phyloP scores from a whole-genome alignment of 2,888 invertebrate species.

The Mesochorus sp. region DNA sequence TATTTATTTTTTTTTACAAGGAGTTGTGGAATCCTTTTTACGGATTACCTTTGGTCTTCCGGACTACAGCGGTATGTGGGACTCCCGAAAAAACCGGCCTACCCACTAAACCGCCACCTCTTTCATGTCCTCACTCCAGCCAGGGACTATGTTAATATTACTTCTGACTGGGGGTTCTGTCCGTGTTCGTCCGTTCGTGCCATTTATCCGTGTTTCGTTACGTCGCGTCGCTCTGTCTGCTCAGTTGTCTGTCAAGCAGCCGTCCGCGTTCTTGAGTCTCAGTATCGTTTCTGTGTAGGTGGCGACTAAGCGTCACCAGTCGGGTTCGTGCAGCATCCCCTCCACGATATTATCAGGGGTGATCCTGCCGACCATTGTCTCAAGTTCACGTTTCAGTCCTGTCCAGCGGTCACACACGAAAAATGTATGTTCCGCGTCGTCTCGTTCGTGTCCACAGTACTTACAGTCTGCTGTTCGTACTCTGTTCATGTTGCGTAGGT shows the following conservation, averaged over 20 bases:
- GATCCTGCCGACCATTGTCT: constrained; percentile 28
- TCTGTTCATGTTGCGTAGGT: constrained; percentile 50
- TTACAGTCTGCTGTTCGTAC: constrained; percentile 34
- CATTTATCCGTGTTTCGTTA: too few relatives aligned
- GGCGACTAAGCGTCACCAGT: constrained; percentile 6
- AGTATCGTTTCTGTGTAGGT: constrained; percentile 27
- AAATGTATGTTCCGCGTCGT: constrained; percentile 58
- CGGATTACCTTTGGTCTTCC: neutral
- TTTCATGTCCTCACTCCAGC: constrained; percentile 13
- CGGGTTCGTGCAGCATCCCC: constrained; percentile 37
- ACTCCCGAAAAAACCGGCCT: constrained; percentile 22
- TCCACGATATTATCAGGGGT: constrained; percentile 46
- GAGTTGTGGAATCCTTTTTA: too few relatives aligned
- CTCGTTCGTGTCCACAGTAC: constrained; percentile 44
- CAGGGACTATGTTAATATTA: constrained; percentile 45
- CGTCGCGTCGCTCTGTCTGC: too few relatives aligned
- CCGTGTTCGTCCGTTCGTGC: constrained; percentile 25
- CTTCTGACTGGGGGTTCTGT: constrained; percentile 45
- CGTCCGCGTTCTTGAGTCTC: neutral
- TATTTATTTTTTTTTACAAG: too few relatives aligned
- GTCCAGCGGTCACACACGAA: constrained; percentile 48
- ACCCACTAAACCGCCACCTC: constrained; percentile 43
- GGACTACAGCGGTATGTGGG: constrained; percentile 17
- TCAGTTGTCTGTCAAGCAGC: neutral
- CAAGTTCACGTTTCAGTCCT: constrained; percentile 8